Conservation (phyloP, 2,113 vertebrate genomes). For the Thermophis baileyi region DNA sequence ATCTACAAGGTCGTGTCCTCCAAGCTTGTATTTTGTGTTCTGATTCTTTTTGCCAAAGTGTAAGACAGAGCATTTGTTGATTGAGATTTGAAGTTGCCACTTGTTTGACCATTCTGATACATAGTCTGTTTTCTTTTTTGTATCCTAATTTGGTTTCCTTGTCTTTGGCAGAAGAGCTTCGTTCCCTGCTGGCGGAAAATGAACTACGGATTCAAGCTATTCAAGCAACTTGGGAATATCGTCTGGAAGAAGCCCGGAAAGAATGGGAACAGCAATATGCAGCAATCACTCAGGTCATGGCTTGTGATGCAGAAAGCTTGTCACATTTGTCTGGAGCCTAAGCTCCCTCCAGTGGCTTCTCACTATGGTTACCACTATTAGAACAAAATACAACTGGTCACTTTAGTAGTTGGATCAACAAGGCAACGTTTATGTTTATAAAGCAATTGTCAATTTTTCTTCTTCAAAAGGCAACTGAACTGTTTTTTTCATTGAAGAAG, state of each 20-base stretch:
- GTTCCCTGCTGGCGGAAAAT: conserved; percentile 70
- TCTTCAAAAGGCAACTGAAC: too few relatives aligned
- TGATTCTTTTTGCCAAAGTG: too few relatives aligned
- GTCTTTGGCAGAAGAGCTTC: conserved; percentile 69
- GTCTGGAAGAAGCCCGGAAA: conserved; percentile 75
- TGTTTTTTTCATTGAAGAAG: too few relatives aligned
- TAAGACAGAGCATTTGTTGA: too few relatives aligned
- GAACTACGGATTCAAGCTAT: conserved; percentile 70
- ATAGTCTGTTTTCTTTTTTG: not conserved
- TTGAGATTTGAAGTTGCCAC: too few relatives aligned
- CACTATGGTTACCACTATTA: not conserved
- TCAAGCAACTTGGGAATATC: conserved; percentile 78
- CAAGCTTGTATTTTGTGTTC: too few relatives aligned
- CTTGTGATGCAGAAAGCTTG: not conserved
- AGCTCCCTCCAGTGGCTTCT: not conserved
- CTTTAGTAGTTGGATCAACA: not conserved
- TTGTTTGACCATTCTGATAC: too few relatives aligned
- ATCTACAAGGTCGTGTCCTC: too few relatives aligned
- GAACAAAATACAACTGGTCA: not conserved
- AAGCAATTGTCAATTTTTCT: not conserved
- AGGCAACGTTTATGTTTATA: not conserved
- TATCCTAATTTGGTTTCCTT: not conserved
- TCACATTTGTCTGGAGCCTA: not conserved
- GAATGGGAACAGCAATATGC: conserved; percentile 80
- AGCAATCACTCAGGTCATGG: conserved; percentile 72